phyloP scores from a whole-genome alignment of 2,888 invertebrate species.

The Tenodera sinensis region DNA sequence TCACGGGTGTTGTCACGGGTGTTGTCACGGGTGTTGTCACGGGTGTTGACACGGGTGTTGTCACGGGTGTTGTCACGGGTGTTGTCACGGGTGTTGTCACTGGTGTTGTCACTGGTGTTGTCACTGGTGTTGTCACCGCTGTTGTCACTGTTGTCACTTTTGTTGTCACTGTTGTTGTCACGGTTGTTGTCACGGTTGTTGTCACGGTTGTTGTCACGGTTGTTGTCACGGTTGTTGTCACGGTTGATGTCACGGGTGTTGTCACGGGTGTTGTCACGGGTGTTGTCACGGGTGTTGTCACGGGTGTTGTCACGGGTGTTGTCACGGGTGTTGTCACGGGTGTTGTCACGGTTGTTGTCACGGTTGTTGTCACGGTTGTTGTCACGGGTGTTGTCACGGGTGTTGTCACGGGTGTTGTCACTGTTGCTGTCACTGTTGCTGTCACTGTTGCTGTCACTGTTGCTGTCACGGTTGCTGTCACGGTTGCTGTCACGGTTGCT shows the following conservation, averaged over 20 bases:
- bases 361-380: no score
- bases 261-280: background rate
- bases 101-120: no score
- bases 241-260: no score
- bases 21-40: background rate
- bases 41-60: no score
- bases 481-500: no score
- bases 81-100: no score
- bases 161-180: background rate
- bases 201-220: no score
- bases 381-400: background rate
- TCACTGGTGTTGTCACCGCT: no score
- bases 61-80: no score
- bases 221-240: no score
- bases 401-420: background rate
- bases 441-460: background rate
- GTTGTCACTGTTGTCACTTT: background rate
- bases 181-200: no score
- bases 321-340: background rate
- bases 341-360: no score
- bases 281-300: background rate
- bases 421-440: background rate
- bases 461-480: background rate
- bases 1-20: background rate
- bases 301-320: background rate